Evolutionary conservation across 2,797 vertebrate genomes (phyloP).

Genomic region (Enteromius fasciolatus): DNA sequence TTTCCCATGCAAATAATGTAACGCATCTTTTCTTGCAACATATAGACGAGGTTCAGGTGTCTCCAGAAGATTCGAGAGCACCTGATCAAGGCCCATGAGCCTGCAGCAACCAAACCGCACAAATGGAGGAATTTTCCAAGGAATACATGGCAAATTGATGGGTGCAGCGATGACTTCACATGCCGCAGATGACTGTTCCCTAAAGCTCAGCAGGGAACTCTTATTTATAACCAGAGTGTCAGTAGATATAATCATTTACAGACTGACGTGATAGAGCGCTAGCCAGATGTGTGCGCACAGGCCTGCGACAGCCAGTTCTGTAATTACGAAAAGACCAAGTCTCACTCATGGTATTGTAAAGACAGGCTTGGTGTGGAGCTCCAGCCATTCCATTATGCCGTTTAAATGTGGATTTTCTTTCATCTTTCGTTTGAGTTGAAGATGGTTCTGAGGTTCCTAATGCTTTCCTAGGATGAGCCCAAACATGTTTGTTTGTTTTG

Average conservation of each 20-base stretch:
- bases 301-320: constrained; percentile 53
- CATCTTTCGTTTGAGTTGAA: constrained; percentile 69
- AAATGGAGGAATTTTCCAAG: constrained; percentile 20
- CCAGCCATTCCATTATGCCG: constrained; percentile 67
- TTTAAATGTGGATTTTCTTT: constrained; percentile 76
- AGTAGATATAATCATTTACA: constrained; percentile 50
- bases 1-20: constrained; percentile 47
- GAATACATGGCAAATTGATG: constrained; percentile 41
- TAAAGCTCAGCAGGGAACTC: constrained; percentile 39
- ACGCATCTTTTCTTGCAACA: constrained; percentile 58
- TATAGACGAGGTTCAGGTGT: constrained; percentile 62
- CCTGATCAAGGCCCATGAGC: constrained; percentile 37
- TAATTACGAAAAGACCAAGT: constrained; percentile 63
- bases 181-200: constrained; percentile 16
- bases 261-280: constrained; percentile 46
- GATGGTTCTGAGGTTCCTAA: constrained; percentile 67
- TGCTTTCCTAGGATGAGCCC: constrained; percentile 66
- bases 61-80: constrained; percentile 45
- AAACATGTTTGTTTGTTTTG: constrained; percentile 83
- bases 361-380: constrained; percentile 58
- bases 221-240: constrained; percentile 46
- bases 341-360: constrained; percentile 58
- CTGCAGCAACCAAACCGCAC: constrained; percentile 34
- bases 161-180: constrained; percentile 33
- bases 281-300: constrained; percentile 60